Base-by-base conservation (phyloP, 2,797 vertebrate genomes). In the Hybognathus amarus region DNA sequence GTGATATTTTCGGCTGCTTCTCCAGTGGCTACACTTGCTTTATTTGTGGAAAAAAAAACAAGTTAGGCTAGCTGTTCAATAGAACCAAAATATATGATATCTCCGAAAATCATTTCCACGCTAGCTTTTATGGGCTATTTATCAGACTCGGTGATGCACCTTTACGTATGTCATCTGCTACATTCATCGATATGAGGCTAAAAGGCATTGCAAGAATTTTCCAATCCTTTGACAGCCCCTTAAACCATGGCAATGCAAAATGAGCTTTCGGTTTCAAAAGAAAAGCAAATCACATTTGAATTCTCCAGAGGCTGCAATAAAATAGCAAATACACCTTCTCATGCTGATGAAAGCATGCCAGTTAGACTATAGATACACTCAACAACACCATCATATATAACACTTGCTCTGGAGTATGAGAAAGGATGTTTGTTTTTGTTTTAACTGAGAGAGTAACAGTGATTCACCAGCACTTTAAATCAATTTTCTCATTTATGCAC, bases 191-290 rank as follows among this genome's bases (percentile, higher is more conserved):
- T 73, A 74, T 52, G 52, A 61, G 24, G 63, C 79, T 81, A 54
- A 38, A 36, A 84, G 75, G 61, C 52, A 74, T 66, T 15, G 10
- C 33, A 6, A 71, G 63, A 40, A 68, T 17, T 63, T 63, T 66
- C 54, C 82, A 67, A 73, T 73, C 67, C 77, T 73, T 84, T 84
- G 52, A 74, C 40, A 33, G 68, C 40, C 50, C 78, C 76, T 63
- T 78, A 86, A 81, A 81, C 52, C 75, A 73, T 33, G 68, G 52
- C 73, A 17, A 64, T 54, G 54, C 42, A 73, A 84, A 87, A 87
- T 68, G 74, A 84, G 63, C 67, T n/a, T n/a, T n/a, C n/a, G n/a
- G n/a, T 73, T 84, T 78, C 50, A 71, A 50, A 27, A 67, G n/a
- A 17, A 81, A 77, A 54, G 30, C 9, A 12, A 45, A 59, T 75